Evolutionary conservation across 2,797 vertebrate genomes (phyloP), one percentile per base, ranked within the genome.

Genomic region (Lycodopsis pacificus): DNA sequence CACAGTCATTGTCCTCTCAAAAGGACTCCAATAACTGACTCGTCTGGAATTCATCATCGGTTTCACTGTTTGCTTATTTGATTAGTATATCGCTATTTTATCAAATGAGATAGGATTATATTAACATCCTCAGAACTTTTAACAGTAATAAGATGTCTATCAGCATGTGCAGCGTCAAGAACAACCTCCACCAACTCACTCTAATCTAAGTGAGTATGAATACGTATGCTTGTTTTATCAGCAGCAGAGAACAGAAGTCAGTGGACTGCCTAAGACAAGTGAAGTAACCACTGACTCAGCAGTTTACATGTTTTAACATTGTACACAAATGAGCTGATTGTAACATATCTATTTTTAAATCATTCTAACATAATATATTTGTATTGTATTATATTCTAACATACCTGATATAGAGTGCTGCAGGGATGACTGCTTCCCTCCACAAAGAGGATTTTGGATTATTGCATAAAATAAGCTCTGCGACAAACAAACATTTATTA

Each of bases 1-100:
- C 66, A 34, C 38, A 1, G 34, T 51, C 77, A 64, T 34, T 80
- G 72, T 80, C 38, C 46, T 58, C 42, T 77, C 51, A 86, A 77
- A 77, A 69, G 34, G 46, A 61, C 53, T 38, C 46, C 75, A 77
- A 88, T 73, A 71, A 84, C 46, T 20, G 15, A 76, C 58, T 82
- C 15, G 61, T 65, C 73, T 77, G 17, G 65, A 80, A 80, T 36
- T 57, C 76, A 58, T 73, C 65, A 68, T 78, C 64, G 70, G 64
- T 77, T 48, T 67, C 14, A 77, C 64, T 70, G 64, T 79, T 48
- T 67, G 19, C 64, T 72, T 14, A 54, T 59, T 59, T 69, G 44
- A 76, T 42, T 65, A 62, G 53, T 30, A 9, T 36, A 46, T 40
- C 4, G 19, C 12, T 15, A 46, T 27, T 40, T 62, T 66, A 15